Evolutionary conservation across 2,113 vertebrate species (phyloP).

Genomic region (Egretta garzetta): DNA sequence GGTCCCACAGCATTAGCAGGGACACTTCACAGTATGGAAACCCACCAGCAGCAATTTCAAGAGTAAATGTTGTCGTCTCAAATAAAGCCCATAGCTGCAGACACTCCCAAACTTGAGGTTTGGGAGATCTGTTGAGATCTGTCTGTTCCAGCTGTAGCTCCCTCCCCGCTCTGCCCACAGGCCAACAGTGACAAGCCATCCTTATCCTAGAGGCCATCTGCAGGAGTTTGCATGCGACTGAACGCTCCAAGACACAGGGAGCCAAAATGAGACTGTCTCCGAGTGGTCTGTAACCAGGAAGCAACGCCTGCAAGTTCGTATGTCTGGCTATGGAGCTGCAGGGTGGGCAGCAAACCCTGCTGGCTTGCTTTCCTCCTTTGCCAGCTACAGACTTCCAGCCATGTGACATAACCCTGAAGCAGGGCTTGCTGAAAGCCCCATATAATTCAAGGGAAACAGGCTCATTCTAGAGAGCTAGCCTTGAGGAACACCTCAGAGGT

Average conservation of each 20-base stretch:
- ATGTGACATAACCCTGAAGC: accelerated
- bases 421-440: not conserved
- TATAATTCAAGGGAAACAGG: not conserved
- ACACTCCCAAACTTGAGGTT: not conserved
- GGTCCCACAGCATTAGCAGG: not conserved
- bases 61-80: not conserved
- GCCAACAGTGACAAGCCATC: not conserved
- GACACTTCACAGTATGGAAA: not conserved
- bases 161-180: accelerated
- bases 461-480: not conserved
- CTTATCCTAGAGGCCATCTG: too few species aligned
- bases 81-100: accelerated
- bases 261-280: not conserved
- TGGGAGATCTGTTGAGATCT: not conserved
- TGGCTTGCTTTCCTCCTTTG: not conserved
- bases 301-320: not conserved
- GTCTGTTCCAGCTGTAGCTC: not conserved
- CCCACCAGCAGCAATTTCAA: not conserved
- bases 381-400: not conserved
- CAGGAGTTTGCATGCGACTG: not conserved
- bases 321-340: not conserved
- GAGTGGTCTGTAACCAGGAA: not conserved
- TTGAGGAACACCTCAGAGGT: not conserved
- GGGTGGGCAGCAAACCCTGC: not conserved
- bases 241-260: not conserved